phyloP scores from a whole-genome alignment of 1,140 invertebrate species.

The Drosophila kikkawai region DNA sequence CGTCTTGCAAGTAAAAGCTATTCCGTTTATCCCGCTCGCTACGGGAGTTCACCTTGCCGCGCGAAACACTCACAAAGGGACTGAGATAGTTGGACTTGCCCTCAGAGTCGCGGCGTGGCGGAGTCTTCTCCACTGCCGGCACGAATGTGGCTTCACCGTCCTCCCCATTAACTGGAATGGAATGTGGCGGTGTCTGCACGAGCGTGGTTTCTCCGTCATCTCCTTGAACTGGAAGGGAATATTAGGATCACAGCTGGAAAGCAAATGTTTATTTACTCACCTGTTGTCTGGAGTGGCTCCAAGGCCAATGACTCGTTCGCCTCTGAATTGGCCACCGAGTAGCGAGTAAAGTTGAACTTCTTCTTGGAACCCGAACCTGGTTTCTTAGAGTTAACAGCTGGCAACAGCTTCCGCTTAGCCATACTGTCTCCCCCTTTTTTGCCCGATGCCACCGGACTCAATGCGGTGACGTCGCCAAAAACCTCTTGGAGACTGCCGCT shows the following conservation, averaged over 20 bases:
- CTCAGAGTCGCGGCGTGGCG: conserved; percentile 12
- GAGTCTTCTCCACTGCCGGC: conserved; percentile 19
- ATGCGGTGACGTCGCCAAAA: conserved; percentile 8
- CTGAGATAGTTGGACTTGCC: conserved; percentile 65
- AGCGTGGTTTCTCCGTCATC: conserved; percentile 10
- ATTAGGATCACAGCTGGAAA: neutral
- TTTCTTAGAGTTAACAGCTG: neutral
- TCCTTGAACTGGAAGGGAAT: neutral
- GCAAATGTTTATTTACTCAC: neutral
- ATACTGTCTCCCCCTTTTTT: neutral
- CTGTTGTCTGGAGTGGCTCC: conserved; percentile 7
- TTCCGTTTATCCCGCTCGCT: conserved; percentile 84
- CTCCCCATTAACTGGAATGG: neutral
- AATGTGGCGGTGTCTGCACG: neutral
- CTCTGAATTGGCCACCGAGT: conserved; percentile 33
- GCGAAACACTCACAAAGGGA: conserved; percentile 80
- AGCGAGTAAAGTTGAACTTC: conserved; percentile 63
- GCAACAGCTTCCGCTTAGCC: conserved; percentile 52
- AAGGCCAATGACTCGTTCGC: conserved; percentile 27
- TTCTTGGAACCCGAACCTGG: conserved; percentile 3
- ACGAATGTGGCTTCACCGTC: conserved; percentile 4
- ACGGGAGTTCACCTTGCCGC: conserved; percentile 86
- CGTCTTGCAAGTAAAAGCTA: conserved; percentile 68
- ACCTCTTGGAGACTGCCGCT: conserved; percentile 14
- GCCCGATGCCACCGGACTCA: conserved; percentile 44